phyloP scores from a whole-genome alignment of 2,797 vertebrate genomes.

The Amblyraja radiata region DNA sequence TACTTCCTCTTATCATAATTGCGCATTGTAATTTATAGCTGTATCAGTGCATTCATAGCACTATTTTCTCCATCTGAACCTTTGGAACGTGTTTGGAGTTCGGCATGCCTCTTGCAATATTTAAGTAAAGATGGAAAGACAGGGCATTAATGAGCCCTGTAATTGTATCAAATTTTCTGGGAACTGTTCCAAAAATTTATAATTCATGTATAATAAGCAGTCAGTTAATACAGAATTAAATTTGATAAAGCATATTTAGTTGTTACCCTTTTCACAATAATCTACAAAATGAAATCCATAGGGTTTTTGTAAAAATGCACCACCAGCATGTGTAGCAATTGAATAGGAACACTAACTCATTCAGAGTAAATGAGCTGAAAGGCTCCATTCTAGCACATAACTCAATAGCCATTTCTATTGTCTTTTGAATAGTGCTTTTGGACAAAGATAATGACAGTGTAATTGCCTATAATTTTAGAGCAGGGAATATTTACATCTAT shows the following conservation, averaged over 20 bases:
- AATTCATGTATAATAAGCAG: conserved; percentile 35
- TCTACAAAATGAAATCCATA: conserved; percentile 22
- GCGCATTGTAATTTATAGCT: not conserved
- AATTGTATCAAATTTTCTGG: conserved; percentile 20
- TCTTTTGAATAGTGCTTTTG: conserved; percentile 9
- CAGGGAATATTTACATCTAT: not conserved
- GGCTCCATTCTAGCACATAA: not conserved
- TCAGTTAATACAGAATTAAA: conserved; percentile 32
- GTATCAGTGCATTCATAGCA: not conserved
- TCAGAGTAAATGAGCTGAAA: not conserved
- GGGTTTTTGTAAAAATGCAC: not conserved
- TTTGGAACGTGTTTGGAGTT: not conserved
- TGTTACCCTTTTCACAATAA: conserved; percentile 10
- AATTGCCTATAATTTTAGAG: not conserved
- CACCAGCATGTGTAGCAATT: not conserved
- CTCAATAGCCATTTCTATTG: conserved; percentile 27
- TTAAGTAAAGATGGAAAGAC: conserved; percentile 23
- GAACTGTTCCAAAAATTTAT: conserved; percentile 30
- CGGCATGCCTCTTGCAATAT: not conserved
- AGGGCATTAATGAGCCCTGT: conserved; percentile 5
- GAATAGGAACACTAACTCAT: conserved; percentile 5
- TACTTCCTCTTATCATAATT: not conserved
- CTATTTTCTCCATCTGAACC: conserved; percentile 11
- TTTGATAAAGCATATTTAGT: conserved; percentile 34
- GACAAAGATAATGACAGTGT: conserved; percentile 12